Evolutionary conservation across 2,888 invertebrate species (phyloP).

Genomic region (Campoletis raptor): DNA sequence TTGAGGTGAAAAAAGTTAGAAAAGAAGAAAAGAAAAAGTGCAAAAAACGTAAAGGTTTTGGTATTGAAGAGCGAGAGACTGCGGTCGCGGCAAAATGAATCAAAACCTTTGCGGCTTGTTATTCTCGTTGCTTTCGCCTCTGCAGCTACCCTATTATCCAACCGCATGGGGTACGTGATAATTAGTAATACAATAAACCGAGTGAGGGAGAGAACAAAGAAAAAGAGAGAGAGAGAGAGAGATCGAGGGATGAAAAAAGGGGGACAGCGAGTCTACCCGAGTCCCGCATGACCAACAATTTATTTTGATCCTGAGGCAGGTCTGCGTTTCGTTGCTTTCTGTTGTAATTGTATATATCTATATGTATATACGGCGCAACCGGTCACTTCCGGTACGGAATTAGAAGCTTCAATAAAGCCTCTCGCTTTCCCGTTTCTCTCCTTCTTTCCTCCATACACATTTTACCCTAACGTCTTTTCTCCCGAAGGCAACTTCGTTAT

Average conservation of each 20-base stretch:
- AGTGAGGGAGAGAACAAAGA: background rate
- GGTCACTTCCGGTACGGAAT: constrained; percentile 82
- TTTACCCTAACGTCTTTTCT: constrained; percentile 7
- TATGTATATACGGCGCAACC: constrained; percentile 41
- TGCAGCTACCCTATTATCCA: constrained; percentile 52
- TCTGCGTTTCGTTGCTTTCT: constrained; percentile 80
- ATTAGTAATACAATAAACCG: constrained; percentile 75
- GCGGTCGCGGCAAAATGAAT: constrained; percentile 21
- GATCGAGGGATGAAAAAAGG: no score
- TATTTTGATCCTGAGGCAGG: constrained; percentile 76
- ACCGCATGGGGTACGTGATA: constrained; percentile 69
- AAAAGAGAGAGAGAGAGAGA: background rate
- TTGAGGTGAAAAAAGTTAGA: background rate
- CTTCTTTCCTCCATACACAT: constrained; percentile 13
- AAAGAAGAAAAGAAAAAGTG: background rate
- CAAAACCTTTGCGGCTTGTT: constrained; percentile 18
- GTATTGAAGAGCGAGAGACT: constrained; percentile 6
- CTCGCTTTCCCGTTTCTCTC: constrained; percentile 39
- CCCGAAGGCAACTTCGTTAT: constrained; percentile 55
- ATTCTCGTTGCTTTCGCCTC: constrained; percentile 18
- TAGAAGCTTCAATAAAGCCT: constrained; percentile 81
- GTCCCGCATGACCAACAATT: constrained; percentile 63
- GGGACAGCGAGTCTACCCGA: no score
- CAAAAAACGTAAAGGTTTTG: background rate
- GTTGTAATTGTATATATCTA: constrained; percentile 15